Base-by-base conservation (phyloP, 2,113 vertebrate species). In the Pagrus major region DNA sequence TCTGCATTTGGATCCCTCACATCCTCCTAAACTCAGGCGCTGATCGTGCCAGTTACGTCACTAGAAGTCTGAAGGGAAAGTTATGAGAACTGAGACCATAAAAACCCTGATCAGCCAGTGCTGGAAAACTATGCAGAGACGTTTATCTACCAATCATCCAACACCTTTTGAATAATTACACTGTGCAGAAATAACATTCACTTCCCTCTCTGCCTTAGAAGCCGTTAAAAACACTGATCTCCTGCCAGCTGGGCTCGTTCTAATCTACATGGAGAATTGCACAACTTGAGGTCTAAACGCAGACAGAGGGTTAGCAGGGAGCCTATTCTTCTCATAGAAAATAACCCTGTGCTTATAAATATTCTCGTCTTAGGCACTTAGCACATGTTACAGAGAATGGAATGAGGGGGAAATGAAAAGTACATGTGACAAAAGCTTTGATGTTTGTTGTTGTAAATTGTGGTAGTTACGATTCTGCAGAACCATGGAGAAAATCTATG, bases 201-300 rank as follows among this genome's bases (percentile, higher is more conserved):
- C 56, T 76, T 60, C 56, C 77, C 37, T 35, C 16, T 3, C 23
- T 54, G 71, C 68, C 16, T 66, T 9, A 33, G 39, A 18, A 64
- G 61, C 39, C 67, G 42, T 21, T n/a, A 21, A 23, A 49, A 23
- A 56, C 33, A 6, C 27, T 29, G 66, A 71, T 73, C 65, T 67
- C 41, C 51, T 66, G 60, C 54, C 20, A 15, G 29, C 60, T 74
- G 29, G 20, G 56, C 61, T 83, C 70, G 46, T 76, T 81, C 46
- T 56, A 59, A 86, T 86, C 78, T 71, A 74, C 64, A 66, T 31
- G 60, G 59, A 64, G 86, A 82, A 88, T 86, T 86, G 58, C 71
- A 67, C 59, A 6, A 79, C 71, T 85, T 81, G 67, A 82, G 14
- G 69, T 87, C 83, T 82, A 84, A 89, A 72, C 69, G 64, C 42